These are phyloP conservation scores for Meda fulgida DNA, from an alignment of 2,797 vertebrate genomes.

Conservation along the genomic window DNA sequence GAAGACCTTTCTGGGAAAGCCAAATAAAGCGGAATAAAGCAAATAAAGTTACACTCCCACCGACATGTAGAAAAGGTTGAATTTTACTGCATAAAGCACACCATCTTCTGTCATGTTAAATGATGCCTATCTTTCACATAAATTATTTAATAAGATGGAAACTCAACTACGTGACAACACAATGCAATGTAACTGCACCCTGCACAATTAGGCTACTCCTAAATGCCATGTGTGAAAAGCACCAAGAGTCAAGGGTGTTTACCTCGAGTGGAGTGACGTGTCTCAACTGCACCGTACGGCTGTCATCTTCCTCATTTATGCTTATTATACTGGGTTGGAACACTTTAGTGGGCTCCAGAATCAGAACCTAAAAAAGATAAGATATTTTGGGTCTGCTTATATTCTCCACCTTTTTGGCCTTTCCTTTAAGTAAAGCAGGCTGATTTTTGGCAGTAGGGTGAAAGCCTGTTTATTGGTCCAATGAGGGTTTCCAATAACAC, in stretches of 20 bases:
- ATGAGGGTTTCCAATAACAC: too few species aligned
- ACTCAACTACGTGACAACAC: background rate
- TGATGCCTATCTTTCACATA: constrained; percentile 2
- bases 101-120: background rate
- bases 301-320: constrained; percentile 75
- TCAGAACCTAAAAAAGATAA: constrained; percentile 78
- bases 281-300: constrained; percentile 77
- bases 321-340: constrained; percentile 81
- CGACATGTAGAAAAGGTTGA: background rate
- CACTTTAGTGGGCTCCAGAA: constrained; percentile 86
- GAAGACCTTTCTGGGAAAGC: constrained; percentile 79
- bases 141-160: constrained; percentile 26
- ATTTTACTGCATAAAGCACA: background rate
- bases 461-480: too few species aligned
- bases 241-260: constrained; percentile 18
- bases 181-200: background rate
- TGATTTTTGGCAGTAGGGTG: background rate
- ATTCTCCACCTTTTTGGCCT: background rate
- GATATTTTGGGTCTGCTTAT: constrained; percentile 1
- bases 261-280: constrained; percentile 82
- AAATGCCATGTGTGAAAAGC: background rate
- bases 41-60: constrained; percentile 13
- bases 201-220: background rate
- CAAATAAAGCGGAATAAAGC: constrained; percentile 31
- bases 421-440: background rate